Base-by-base conservation (phyloP, 2,797 vertebrate species). In the Erethizon dorsatum region DNA sequence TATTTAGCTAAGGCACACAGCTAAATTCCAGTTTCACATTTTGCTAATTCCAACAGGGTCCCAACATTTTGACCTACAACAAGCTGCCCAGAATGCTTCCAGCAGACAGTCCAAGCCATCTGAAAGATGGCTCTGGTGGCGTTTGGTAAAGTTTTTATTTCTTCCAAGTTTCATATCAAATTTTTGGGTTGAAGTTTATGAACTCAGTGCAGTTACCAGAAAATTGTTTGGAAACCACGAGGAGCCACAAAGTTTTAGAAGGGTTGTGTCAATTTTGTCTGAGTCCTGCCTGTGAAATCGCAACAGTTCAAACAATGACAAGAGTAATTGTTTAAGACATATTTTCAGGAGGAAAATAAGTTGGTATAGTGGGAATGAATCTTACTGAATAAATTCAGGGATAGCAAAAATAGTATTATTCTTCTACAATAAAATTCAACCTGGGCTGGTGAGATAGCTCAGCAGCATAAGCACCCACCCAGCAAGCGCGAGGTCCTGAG, bases 221-320 rank as follows among this genome's bases (percentile, higher is more conserved):
- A 97, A 94, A 86, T 54, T 91, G 83, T 33, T 54, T 91, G 69
- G 87, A 80, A 95, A 82, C 45, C 83, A 79, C 59, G 86, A 80
- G n/a, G 22, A 96, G 37, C 79, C 86, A 84, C 45, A 71, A 14
- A 47, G 33, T 91, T 88, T 94, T 57, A 80, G 45, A 13, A 90
- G 94, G 71, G 86, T 8, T 78, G 22, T 80, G 45, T 57, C 28
- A 86, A 91, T 95, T 94, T 59, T 90, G 79, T 92, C 71, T 91
- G 65, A 95, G 80, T 84, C 47, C n/a, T 80, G 47, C 41, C 94
- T 79, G 24, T 50, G 61, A 92, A 90, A 94, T 2, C 4, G 77
- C 85, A 94, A 77, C 18, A 3, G 31, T 94, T 95, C 89, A 96
- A 94, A 97, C 45, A 83, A 97, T 87, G 87, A 86, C 33, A 73